Conservation (phyloP, 2,888 invertebrate genomes). For the Papilio protenor region DNA sequence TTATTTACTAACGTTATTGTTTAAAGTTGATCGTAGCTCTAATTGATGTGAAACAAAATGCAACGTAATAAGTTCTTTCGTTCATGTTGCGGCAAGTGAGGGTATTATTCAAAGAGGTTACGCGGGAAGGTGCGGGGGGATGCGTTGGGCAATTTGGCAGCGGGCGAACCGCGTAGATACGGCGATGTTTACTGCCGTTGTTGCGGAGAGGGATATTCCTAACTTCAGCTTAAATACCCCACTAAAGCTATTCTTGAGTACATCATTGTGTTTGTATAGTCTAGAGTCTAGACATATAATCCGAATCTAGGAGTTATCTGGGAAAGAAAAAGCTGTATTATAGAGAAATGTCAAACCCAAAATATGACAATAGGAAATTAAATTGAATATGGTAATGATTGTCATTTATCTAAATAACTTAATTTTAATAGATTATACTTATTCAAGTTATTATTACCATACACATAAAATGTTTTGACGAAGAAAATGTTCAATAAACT, state of each 20-base stretch:
- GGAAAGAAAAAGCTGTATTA: neutral
- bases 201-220: constrained; percentile 3
- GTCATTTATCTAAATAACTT: neutral
- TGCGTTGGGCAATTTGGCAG: constrained; percentile 16
- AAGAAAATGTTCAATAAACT: neutral
- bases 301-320: neutral
- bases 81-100: neutral
- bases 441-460: too few species aligned
- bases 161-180: neutral
- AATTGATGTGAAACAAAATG: neutral
- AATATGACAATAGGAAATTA: neutral
- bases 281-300: neutral
- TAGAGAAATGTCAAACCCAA: neutral
- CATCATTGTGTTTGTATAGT: neutral
- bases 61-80: neutral
- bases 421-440: too few species aligned
- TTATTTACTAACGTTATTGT: neutral
- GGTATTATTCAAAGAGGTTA: constrained; percentile 1
- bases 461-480: too few species aligned
- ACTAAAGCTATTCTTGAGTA: neutral
- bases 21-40: neutral
- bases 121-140: neutral
- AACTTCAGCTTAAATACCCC: constrained; percentile 19
- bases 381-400: neutral
- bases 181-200: constrained; percentile 16